Evolutionary conservation across 2,113 vertebrate genomes (phyloP), one percentile per base, ranked within the genome.

Genomic region (Brachyistius frenatus): DNA sequence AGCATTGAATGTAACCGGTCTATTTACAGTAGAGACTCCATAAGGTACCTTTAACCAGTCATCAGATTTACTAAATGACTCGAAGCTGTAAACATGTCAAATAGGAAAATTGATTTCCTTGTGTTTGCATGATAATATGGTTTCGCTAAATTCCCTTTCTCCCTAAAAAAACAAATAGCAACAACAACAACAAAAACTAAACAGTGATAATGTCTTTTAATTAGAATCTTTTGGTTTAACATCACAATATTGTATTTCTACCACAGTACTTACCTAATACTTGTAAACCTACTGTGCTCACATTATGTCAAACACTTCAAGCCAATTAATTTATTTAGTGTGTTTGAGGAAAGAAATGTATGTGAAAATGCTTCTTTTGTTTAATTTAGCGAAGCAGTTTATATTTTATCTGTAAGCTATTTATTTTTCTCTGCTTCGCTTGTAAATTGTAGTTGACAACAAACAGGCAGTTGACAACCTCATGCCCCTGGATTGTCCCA

Each of bases 231-330:
- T 31, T 60, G 46, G 14, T 57, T 74, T 88, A 53, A 87, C 83
- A 61, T 66, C 2, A 31, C 33, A 61, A 46, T 65, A 54, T 65
- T 73, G 44, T 67, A 77, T 82, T 85, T 80, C 76, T 70, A 66
- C 78, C 36, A 85, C 70, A 80, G 39, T 76, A 79, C 80, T 87
- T 36, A 37, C 71, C 54, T 16, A 64, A 41, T 72, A 69, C 71
- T 84, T 83, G 31, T 54, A 65, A 64, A 71, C 62, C 32, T 73
- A 75, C 66, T 66, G 47, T 68, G 41, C 81, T 84, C 41, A 72
- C 49, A 69, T 80, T 35, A 74, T 71, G 58, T 81, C 67, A 83
- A 85, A 85, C 23, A 13, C 71, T 66, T 85, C 35, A 73, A 72
- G 32, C 61, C 55, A 58, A 36, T 69, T 73, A 61, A 41, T 67